These are phyloP conservation scores for Meta bourneti DNA, from an alignment of 2,888 invertebrate species.

Conservation along the genomic window DNA sequence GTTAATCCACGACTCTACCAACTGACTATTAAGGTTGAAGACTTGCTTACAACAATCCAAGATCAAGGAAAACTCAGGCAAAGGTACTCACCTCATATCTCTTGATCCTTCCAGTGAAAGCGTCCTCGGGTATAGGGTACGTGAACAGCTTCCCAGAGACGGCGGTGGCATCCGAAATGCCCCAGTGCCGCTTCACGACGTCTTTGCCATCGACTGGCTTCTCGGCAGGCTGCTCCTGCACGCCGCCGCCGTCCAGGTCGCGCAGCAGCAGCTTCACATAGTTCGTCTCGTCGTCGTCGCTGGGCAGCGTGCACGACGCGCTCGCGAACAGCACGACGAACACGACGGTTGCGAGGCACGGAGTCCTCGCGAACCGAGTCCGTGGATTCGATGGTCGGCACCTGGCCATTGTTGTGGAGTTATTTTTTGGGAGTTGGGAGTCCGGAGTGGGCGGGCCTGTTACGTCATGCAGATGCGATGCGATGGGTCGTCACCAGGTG, in stretches of 20 bases:
- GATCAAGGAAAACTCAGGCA: no score
- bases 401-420: constrained; percentile 2
- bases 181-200: constrained; percentile 81
- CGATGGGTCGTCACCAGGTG: background rate
- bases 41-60: no score
- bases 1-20: no score
- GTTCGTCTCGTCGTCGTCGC: constrained; percentile 69
- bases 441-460: background rate
- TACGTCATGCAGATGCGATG: background rate
- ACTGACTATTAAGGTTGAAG: no score
- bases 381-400: background rate
- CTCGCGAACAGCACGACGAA: background rate
- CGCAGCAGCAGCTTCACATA: constrained; percentile 62
- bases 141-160: constrained; percentile 88
- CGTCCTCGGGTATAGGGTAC: constrained; percentile 87
- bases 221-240: constrained; percentile 22
- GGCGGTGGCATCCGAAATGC: constrained; percentile 85
- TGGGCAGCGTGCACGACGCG: background rate
- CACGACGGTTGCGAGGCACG: background rate
- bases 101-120: constrained; percentile 86
- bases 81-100: constrained; percentile 85
- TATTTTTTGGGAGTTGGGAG: background rate
- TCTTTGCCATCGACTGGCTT: constrained; percentile 46
- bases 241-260: constrained; percentile 49
- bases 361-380: background rate